Evolutionary conservation across 2,888 invertebrate genomes (phyloP), one percentile per base, ranked within the genome.

Genomic region (Chrysina gloriosa): DNA sequence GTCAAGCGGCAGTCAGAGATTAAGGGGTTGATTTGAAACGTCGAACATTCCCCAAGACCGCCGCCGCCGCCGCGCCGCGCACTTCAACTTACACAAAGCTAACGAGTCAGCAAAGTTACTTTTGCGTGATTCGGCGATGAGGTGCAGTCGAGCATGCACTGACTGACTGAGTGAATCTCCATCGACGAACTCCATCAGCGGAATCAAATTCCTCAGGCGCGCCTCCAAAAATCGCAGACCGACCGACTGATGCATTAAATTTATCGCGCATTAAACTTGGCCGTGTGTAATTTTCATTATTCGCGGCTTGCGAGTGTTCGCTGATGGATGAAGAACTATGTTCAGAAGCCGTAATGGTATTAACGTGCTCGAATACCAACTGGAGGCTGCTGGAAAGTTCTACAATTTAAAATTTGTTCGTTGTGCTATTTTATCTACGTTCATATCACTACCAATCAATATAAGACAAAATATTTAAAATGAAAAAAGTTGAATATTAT

Each of bases 101-200:
- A 74, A 74, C 73, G 73, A 74, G 70, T 74, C 73, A 70, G 72
- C 71, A 73, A 71, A 72, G 69, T 72, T 74, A 58, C 58, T 39
- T 58, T 25, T 58, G 58, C 54, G 34, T 56, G 56, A 56, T 56
- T 39, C 39, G 58, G 39, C 58, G 27, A 16, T 25, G 58, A 39
- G 39, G 25, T 39, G 58, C 58, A 58, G 58, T 27, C 58, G 39
- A 39, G 58, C 58, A 42, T 58, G 14, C 39, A 25, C 23, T 23
- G 25, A 16, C 19, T 39, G 58, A 39, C 58, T 58, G n/a, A n/a
- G n/a, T n/a, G 58, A 58, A 58, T 58, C 58, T 16, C n/a, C 36
- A n/a, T 36, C 58, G 14, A 19, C n/a, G 39, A 58, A 58, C 39
- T 58, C 58, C 58, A 58, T 58, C 58, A 58, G 39, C 39, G 39